phyloP scores from a whole-genome alignment of 2,113 vertebrate species.

The Elachura formosa region DNA sequence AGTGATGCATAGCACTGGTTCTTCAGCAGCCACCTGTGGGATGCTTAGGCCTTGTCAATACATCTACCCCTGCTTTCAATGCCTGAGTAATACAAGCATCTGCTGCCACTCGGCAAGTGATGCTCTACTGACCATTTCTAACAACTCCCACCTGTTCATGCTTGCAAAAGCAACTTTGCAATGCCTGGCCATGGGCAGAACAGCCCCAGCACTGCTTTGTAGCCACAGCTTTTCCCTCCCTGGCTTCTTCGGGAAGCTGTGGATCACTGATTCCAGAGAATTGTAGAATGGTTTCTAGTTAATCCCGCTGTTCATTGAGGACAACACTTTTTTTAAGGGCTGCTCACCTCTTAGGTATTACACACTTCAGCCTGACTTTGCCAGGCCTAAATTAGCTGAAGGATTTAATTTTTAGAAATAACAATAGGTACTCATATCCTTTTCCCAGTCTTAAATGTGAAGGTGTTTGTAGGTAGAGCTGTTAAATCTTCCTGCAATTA shows the following conservation, averaged over 20 bases:
- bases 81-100: background rate
- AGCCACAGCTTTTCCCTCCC: background rate
- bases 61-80: background rate
- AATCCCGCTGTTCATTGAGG: background rate
- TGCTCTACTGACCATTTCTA: conserved; percentile 31
- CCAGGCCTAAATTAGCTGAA: background rate
- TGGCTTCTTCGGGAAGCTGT: background rate
- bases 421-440: fast-evolving
- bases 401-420: background rate
- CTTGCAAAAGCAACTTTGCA: conserved; percentile 29
- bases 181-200: background rate
- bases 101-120: background rate
- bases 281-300: background rate
- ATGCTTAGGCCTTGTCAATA: background rate
- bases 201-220: background rate
- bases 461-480: background rate
- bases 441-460: background rate
- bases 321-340: background rate
- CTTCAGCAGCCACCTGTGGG: background rate
- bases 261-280: background rate
- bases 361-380: background rate
- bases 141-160: background rate
- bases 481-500: background rate
- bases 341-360: background rate
- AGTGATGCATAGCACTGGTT: background rate